Conservation (phyloP, 1,140 invertebrate genomes). For the Neodiprion pinetum region DNA sequence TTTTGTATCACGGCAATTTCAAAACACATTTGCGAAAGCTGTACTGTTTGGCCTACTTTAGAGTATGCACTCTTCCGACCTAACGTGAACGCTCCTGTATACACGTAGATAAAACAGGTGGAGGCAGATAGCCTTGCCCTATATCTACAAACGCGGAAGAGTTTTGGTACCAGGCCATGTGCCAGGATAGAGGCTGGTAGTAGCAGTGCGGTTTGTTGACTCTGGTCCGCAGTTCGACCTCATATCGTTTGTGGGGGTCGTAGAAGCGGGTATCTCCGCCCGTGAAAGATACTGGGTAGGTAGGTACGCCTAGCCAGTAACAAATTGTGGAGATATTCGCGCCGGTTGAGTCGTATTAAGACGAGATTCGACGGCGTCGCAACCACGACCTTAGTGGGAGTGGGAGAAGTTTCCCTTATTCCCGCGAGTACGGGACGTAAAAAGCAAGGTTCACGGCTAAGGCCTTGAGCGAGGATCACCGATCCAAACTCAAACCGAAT, state of each 20-base stretch:
- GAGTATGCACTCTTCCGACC: too few relatives aligned
- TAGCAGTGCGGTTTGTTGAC: background rate
- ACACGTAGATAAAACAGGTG: too few relatives aligned
- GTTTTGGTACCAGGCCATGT: background rate
- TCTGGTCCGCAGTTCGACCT: slow-evolving; percentile 2
- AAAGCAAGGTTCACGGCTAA: too few relatives aligned
- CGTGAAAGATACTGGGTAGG: background rate
- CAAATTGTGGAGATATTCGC: background rate
- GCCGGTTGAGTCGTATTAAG: background rate
- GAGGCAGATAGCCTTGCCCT: background rate
- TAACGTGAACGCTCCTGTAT: too few relatives aligned
- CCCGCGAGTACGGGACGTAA: too few relatives aligned
- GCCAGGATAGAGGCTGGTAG: background rate
- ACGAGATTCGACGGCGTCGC: background rate
- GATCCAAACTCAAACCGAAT: too few relatives aligned
- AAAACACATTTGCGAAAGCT: too few relatives aligned
- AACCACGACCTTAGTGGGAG: background rate
- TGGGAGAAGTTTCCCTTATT: too few relatives aligned
- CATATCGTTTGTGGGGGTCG: background rate
- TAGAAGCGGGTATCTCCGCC: background rate
- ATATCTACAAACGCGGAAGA: background rate
- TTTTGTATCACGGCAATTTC: too few relatives aligned
- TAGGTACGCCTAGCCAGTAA: background rate
- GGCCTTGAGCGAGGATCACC: too few relatives aligned
- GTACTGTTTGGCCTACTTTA: too few relatives aligned